A percentile compares a stretch with the other conserved stretches of the same genome.
Conservation (phyloP, 2,888 invertebrate genomes). For the Tolmerus cingulatus region DNA sequence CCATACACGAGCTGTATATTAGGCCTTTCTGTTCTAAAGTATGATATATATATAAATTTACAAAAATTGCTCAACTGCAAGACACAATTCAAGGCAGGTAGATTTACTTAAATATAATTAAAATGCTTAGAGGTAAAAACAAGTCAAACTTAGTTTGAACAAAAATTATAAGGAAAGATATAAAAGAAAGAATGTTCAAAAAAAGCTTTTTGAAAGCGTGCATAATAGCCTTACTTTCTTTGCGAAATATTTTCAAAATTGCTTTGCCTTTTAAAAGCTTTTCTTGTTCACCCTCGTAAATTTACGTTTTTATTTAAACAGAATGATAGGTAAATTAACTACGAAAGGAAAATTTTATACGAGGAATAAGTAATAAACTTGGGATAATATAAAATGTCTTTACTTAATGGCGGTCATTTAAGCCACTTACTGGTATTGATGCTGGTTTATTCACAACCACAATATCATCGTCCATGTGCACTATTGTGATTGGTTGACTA, state of each 20-base stretch:
- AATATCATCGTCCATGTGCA: constrained; percentile 98
- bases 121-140: neutral
- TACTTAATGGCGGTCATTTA: constrained; percentile 75
- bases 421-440: constrained; percentile 98
- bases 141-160: neutral
- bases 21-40: neutral
- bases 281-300: neutral
- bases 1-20: constrained; percentile 19
- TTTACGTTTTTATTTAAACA: neutral
- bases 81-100: constrained; percentile 17
- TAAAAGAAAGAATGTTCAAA: neutral
- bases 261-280: constrained; percentile 15
- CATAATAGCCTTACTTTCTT: neutral
- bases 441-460: constrained; percentile 99
- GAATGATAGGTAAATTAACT: neutral
- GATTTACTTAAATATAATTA: neutral
- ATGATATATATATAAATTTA: neutral
- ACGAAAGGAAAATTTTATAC: neutral
- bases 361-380: neutral
- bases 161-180: neutral
- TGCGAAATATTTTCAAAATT: neutral
- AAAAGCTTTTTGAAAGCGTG: constrained; percentile 26
- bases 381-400: constrained; percentile 3
- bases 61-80: constrained; percentile 38
- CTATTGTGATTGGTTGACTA: constrained; percentile 94